Base-by-base conservation (phyloP, 2,888 invertebrate species). In the Anodontia alba region DNA sequence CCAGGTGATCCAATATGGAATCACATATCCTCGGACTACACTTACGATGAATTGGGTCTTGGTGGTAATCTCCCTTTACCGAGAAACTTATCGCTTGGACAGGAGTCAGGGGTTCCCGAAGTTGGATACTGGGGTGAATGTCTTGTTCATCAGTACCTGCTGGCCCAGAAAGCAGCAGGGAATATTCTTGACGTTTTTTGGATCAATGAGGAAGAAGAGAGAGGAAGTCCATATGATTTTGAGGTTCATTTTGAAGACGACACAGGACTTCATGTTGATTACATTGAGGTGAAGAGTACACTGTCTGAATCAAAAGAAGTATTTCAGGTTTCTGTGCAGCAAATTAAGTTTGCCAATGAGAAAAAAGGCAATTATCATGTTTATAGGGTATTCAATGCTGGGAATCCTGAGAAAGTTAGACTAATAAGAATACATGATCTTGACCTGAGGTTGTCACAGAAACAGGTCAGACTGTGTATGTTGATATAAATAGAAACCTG, bases 351-450 rank as follows among this genome's bases (percentile, higher is more conserved):
- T 88, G 94, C 94, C 0, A 78, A 88, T 15, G 87, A 91, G 43
- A 79, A 89, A 29, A 86, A 86, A 26, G 89, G 90, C n/a, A 81
- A 86, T n/a, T 94, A 89, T 76, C 91, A 93, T 72, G 87, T 94
- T 20, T 94, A 93, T 78, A 83, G 94, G 20, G 90, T 94, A 29
- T 94, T 91, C 73, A 92, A 91, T 82, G 93, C 93, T 0, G 92
- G 93, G 1, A 81, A 90, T 46, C 78, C 82, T 1, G 84, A 87
- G 7, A 81, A 83, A 33, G 91, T 92, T 0, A 74, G 88, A 46
- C 86, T 94, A 7, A 88, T 91, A 0, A 83, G 91, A 8, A 89
- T 94, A 51, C 87, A 89, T 69, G 92, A 93, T 76, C 86, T 94
- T 5, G 81, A 90, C 8, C 76, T 87, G 57, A 88, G 90, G 46